These are phyloP conservation scores for Erinaceus europaeus DNA, from an alignment of 2,113 vertebrate species.

Conservation along the genomic window DNA sequence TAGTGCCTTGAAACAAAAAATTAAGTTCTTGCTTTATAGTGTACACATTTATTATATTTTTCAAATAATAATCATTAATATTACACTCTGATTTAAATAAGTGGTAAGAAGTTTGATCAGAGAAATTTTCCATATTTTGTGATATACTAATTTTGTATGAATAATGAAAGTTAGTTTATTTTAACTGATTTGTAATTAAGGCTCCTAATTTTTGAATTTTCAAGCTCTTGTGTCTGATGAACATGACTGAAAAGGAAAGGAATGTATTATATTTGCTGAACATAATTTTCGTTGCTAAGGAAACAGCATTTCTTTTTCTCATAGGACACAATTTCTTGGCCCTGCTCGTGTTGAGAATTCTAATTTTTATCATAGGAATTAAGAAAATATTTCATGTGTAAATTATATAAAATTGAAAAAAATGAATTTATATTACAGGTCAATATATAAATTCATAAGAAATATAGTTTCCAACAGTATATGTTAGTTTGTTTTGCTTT, in stretches of 20 bases:
- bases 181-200: neutral
- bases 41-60: too few relatives aligned
- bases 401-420: neutral
- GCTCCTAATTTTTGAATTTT: conserved; percentile 31
- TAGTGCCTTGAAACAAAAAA: too few relatives aligned
- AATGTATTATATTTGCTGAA: conserved; percentile 43
- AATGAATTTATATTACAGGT: neutral
- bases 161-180: neutral
- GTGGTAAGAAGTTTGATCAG: neutral
- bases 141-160: neutral
- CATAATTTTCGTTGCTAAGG: conserved; percentile 62
- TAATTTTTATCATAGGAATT: conserved; percentile 3
- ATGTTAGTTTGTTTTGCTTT: neutral
- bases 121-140: neutral
- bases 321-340: neutral
- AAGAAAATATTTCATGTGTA: neutral
- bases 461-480: neutral
- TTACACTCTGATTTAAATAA: neutral
- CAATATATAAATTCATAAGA: neutral
- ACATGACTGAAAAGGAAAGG: conserved; percentile 6
- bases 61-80: too few relatives aligned
- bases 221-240: neutral
- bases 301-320: conserved; percentile 44
- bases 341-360: neutral
- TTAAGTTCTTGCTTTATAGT: too few relatives aligned